Conservation (phyloP, 2,888 invertebrate species). For the Hartigia nigra region DNA sequence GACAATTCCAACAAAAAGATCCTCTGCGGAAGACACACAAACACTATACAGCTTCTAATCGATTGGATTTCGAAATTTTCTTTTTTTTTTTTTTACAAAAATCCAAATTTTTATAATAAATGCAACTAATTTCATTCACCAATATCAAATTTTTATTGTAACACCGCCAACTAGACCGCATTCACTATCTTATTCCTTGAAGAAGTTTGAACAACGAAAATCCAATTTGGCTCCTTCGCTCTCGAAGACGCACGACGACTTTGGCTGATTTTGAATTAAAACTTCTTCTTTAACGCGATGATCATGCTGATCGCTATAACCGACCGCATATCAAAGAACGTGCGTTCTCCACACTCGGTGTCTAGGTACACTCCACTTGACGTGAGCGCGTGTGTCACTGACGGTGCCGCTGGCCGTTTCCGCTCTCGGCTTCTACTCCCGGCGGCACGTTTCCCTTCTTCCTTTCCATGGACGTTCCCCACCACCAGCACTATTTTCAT, state of each 20-base stretch:
- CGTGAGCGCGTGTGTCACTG: constrained; percentile 66
- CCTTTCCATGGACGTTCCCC: constrained; percentile 29
- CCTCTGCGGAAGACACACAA: background rate
- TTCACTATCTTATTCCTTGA: background rate
- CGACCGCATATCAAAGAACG: background rate
- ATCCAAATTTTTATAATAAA: background rate
- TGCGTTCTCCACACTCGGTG: background rate
- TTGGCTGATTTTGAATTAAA: background rate
- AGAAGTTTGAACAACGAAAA: background rate
- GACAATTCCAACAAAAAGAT: background rate
- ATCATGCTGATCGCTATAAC: background rate
- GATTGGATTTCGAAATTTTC: background rate
- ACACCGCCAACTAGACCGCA: background rate
- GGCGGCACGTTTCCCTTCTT: constrained; percentile 36
- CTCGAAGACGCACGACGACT: background rate
- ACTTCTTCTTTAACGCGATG: background rate
- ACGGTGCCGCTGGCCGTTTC: constrained; percentile 63
- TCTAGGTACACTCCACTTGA: constrained; percentile 55
- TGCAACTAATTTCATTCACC: background rate
- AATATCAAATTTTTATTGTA: background rate
- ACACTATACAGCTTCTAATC: background rate
- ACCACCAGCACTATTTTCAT: constrained; percentile 27
- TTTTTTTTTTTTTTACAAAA: background rate
- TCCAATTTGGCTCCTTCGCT: background rate
- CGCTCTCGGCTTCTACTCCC: constrained; percentile 54